Evolutionary conservation across 2,797 vertebrate genomes (phyloP), one percentile per base, ranked within the genome.

Genomic region (Propithecus perrieri): DNA sequence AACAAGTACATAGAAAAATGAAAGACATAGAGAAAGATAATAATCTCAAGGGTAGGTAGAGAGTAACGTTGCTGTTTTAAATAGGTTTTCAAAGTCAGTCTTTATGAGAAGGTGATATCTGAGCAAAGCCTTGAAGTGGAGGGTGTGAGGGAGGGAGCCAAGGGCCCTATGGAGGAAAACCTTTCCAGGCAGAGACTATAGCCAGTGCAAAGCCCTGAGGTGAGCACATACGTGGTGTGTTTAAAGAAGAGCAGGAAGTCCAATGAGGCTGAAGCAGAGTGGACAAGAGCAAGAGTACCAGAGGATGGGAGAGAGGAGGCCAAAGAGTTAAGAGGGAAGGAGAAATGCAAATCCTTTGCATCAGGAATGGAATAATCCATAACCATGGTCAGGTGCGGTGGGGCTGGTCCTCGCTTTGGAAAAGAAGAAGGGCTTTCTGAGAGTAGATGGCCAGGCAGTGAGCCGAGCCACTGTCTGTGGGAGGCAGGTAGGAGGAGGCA

Each of bases 401-500:
- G 43, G 12, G 12, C 41, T 78, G 5, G 18, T n/a, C 11, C 35
- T 92, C 7, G 55, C 38, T 65, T 20, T 33, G 17, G 57, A 38
- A 87, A 72, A 46, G 59, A 75, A 80, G 48, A 84, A 76, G 4
- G 28, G 2, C 30, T 79, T 53, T 91, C 46, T 69, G 33, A 50
- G 48, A 83, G n/a, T 80, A 28, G 59, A 87, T 75, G 43, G 33
- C 7, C 76, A 95, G 72, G 57, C 55, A 72, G 65, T 6, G 50
- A 81, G 38, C 71, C 6, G 50, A 81, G 38, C 71, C 81, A 48
- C 50, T 96, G 38, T 67, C 22, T 59, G 22, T 28, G 30, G 83
- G 86, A 94, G n/a, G 75, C 59, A 85, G 91, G 26, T 74, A 61
- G n/a, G 24, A 97, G 46, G 46, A 72, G 26, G 80, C 78, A 92